Evolutionary conservation across 2,888 invertebrate genomes (phyloP), one percentile per base, ranked within the genome.

Genomic region (Synanthedon vespiformis): DNA sequence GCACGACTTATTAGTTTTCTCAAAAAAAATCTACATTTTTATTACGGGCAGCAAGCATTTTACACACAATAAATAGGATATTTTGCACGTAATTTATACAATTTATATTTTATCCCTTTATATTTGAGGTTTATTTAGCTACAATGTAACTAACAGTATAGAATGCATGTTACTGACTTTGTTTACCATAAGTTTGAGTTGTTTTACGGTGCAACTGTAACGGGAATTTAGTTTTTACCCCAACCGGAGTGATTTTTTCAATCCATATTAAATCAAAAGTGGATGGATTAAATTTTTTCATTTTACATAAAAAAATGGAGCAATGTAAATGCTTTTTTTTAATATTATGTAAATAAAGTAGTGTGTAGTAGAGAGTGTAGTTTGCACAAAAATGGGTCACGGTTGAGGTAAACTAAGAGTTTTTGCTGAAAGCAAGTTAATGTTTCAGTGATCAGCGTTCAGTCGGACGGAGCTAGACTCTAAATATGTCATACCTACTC

Each of bases 391-490:
- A 41, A 62, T 64, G 72, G 78, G 77, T 68, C 60, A 58, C 72
- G 85, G 83, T 82, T 73, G 64, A 66, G 71, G 74, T 74, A 59
- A 64, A 61, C 53, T 65, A 68, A 72, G 63, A 62, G 60, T 60
- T 62, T 62, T 69, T 71, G 70, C 69, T 84, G 79, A 86, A 83
- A 58, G 64, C 66, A 70, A 76, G 71, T 84, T 82, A 68, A 82
- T 83, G 72, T 87, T 87, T 85, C 87, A 87, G 87, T 85, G 77
- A 70, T 82, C 80, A 77, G 66, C 81, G 74, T 86, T 71, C 86
- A 86, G 72, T 83, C 86, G 70, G 72, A 68, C 62, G 85, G 84
- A 71, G 85, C 85, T 77, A 80, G 80, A 81, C 74, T 86, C 68
- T 87, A 86, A 34, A 72, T 70, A 66, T 63, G 68, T 67, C 63